phyloP scores from a whole-genome alignment of 1,140 invertebrate genomes.

The Aleiodes sp. region DNA sequence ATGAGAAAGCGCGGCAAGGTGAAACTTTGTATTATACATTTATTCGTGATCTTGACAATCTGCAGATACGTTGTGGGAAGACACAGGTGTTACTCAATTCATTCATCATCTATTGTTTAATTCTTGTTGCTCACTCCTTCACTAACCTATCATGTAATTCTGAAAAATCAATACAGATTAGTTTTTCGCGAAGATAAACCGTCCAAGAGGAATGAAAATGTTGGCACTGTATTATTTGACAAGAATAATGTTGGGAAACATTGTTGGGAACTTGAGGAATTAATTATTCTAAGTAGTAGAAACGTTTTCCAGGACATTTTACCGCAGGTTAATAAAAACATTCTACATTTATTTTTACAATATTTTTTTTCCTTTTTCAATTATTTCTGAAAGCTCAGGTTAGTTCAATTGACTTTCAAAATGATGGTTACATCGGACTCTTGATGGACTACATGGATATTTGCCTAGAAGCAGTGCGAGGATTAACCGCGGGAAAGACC shows the following conservation, averaged over 20 bases:
- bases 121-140: not conserved
- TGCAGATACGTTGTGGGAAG: not conserved
- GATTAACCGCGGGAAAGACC: constrained; percentile 57
- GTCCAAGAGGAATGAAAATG: constrained; percentile 41
- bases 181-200: not conserved
- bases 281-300: constrained; percentile 49
- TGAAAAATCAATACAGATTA: not conserved
- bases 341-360: not conserved
- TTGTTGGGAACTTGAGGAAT: constrained; percentile 55
- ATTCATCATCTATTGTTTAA: not conserved
- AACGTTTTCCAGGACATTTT: constrained; percentile 55
- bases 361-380: not conserved
- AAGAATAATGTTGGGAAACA: constrained; percentile 44
- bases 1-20: constrained; percentile 4
- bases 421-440: constrained; percentile 50
- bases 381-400: constrained; percentile 39
- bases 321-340: constrained; percentile 45
- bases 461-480: constrained; percentile 63
- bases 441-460: constrained; percentile 67
- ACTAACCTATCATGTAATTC: not conserved
- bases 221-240: constrained; percentile 57
- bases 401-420: constrained; percentile 45
- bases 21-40: not conserved
- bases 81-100: not conserved
- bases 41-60: not conserved